Percentiles rank a stretch among this genome's conserved stretches.
phyloP scores from a whole-genome alignment of 64 coral and sea anemone genomes.

The Hydrozoanthus tunicans region DNA sequence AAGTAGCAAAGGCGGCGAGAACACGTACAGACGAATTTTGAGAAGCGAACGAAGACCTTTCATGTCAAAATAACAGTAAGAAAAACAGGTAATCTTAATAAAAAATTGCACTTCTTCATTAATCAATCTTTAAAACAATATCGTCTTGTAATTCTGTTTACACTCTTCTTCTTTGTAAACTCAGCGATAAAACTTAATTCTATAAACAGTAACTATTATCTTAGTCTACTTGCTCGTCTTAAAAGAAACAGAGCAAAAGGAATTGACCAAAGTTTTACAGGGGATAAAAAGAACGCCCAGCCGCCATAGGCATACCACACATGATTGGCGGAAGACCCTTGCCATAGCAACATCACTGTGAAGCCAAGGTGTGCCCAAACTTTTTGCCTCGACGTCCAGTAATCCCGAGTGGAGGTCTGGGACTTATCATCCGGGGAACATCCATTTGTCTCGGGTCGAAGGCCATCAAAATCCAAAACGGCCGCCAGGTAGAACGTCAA shows the following conservation, averaged over 20 bases:
- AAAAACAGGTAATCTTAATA: too few species aligned
- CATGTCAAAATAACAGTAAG: too few species aligned
- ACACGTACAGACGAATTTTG: too few species aligned
- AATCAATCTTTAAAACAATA: too few species aligned
- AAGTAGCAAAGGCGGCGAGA: too few species aligned
- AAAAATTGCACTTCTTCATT: too few species aligned
- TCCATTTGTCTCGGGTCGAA: constrained; percentile 14
- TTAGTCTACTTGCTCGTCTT: constrained; percentile 51
- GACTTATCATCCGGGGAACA: constrained; percentile 1
- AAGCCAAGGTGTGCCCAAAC: constrained; percentile 63
- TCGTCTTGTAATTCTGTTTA: too few species aligned
- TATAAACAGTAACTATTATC: not conserved
- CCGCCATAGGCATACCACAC: constrained; percentile 66
- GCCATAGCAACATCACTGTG: constrained; percentile 59
- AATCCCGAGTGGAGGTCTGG: constrained; percentile 1
- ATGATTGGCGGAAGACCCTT: constrained; percentile 69
- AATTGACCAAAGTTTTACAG: constrained; percentile 83
- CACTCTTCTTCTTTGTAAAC: too few species aligned
- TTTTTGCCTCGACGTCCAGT: constrained; percentile 38
- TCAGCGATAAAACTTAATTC: not conserved
- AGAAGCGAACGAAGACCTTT: too few species aligned
- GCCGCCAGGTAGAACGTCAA: constrained; percentile 46
- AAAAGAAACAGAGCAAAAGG: constrained; percentile 51
- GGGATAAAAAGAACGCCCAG: constrained; percentile 69
- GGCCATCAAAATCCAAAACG: constrained; percentile 45